Evolutionary conservation across 2,797 vertebrate genomes (phyloP), one percentile per base, ranked within the genome.

Genomic region (Hemibagrus guttatus): DNA sequence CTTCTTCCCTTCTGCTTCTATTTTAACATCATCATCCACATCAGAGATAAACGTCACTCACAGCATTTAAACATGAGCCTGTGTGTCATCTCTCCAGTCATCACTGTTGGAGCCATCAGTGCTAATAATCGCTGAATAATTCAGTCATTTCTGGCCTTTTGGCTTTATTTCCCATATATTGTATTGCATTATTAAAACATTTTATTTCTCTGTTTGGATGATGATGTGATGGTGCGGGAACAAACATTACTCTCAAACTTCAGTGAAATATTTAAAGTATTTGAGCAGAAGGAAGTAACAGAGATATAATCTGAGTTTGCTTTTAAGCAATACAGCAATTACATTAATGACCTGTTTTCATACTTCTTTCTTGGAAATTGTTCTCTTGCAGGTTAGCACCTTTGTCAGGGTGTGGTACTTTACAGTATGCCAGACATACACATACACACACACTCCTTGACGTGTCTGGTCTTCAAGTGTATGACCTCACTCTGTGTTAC

Each of bases 401-500:
- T 61, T 66, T 83, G 76, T 87, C 69, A 71, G 84, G 86, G 85
- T 82, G 85, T 84, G 80, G 49, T 76, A 42, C 66, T 63, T 82
- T 81, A 58, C 52, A 89, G 71, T 58, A 23, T 23, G 63, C 42
- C 42, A 58, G 4, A 28, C 58, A 75, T 80, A 87, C 72, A 84
- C 78, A 64, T 16, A 16, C 35, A 83, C 69, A 16, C 35, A 83
- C 69, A 58, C 14, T 9, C 21, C 26, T 64, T 28, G 23, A 3
- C 26, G 26, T 74, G 84, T 69, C 84, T 78, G 79, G 61, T 74
- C 49, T 63, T 82, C 28, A 85, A 85, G 89, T 66, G 72, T 76
- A 83, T 91, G 91, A 91, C 88, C 90, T 91, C 88, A 88, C 85
- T 84, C 85, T 85, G 78, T 59, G 56, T 59, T 83, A 80, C 68